phyloP scores from a whole-genome alignment of 2,888 invertebrate genomes.

The Erynnis tages region DNA sequence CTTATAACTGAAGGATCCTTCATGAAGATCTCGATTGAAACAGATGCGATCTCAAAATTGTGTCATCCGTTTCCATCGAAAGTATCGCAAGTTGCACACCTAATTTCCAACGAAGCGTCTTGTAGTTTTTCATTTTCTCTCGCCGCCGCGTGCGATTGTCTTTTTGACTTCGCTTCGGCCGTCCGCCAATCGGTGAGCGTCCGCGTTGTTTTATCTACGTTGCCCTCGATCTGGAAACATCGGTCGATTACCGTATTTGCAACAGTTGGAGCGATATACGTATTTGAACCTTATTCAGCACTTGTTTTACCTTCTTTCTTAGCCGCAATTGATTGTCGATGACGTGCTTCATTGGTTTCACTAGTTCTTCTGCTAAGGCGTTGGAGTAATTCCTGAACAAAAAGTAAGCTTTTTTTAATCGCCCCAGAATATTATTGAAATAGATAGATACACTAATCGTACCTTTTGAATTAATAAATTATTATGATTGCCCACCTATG shows the following conservation, averaged over 20 bases:
- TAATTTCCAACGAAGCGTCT: constrained; percentile 83
- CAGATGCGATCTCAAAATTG: constrained; percentile 29
- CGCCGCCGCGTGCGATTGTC: constrained; percentile 92
- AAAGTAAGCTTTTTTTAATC: neutral
- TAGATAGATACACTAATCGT: neutral
- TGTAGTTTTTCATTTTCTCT: constrained; percentile 96
- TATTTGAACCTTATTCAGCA: too few species aligned
- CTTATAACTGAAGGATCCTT: constrained; percentile 59
- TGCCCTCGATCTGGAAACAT: constrained; percentile 83
- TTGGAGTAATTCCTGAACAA: constrained; percentile 86
- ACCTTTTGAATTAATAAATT: neutral
- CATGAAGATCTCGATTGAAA: constrained; percentile 38
- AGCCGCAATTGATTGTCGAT: constrained; percentile 87
- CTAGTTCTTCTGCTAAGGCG: constrained; percentile 92
- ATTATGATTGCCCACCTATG: constrained; percentile 82
- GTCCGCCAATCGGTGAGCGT: constrained; percentile 91
- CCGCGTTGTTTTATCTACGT: constrained; percentile 92
- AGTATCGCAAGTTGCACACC: constrained; percentile 55
- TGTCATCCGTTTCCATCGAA: constrained; percentile 43
- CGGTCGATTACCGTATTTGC: constrained; percentile 10
- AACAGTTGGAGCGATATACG: constrained; percentile 12
- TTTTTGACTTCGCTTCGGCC: constrained; percentile 94
- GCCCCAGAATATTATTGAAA: neutral
- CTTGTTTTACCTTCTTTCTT: constrained; percentile 83
- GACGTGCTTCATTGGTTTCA: constrained; percentile 90